A percentile compares a stretch with the other conserved stretches of the same genome.
phyloP scores from a whole-genome alignment of 2,113 vertebrate species.

The Podocnemis expansa region DNA sequence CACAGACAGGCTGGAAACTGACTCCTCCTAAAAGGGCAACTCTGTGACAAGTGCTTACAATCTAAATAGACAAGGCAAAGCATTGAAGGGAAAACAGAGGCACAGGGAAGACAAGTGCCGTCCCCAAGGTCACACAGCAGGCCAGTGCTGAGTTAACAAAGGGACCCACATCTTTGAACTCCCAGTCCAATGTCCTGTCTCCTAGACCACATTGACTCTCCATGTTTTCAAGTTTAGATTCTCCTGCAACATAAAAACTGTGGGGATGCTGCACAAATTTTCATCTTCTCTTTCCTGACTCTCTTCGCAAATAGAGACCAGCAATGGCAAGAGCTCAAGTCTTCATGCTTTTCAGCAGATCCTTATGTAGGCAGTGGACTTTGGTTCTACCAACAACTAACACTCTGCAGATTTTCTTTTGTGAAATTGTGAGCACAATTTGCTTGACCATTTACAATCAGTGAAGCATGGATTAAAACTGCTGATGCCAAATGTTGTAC shows the following conservation, averaged over 20 bases:
- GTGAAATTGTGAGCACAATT: background rate
- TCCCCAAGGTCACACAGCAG: accelerated
- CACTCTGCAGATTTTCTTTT: background rate
- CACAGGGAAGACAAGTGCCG: accelerated
- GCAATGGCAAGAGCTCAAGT: background rate
- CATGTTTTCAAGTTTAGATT: background rate
- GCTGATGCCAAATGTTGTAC: background rate
- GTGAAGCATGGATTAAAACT: background rate
- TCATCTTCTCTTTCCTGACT: background rate
- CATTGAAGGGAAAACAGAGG: background rate
- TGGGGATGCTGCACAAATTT: background rate
- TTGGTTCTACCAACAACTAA: background rate
- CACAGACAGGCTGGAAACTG: background rate
- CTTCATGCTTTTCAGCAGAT: background rate
- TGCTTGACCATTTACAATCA: background rate
- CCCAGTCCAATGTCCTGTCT: background rate
- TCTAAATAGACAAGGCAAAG: accelerated
- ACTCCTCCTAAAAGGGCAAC: background rate
- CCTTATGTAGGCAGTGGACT: background rate
- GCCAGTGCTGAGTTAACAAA: background rate
- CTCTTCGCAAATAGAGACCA: background rate
- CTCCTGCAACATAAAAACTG: background rate
- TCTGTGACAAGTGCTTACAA: background rate
- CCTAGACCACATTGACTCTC: background rate
- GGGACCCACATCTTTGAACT: background rate